Evolutionary conservation across 2,888 invertebrate species (phyloP), one percentile per base, ranked within the genome.

Genomic region (Polyploca ridens): DNA sequence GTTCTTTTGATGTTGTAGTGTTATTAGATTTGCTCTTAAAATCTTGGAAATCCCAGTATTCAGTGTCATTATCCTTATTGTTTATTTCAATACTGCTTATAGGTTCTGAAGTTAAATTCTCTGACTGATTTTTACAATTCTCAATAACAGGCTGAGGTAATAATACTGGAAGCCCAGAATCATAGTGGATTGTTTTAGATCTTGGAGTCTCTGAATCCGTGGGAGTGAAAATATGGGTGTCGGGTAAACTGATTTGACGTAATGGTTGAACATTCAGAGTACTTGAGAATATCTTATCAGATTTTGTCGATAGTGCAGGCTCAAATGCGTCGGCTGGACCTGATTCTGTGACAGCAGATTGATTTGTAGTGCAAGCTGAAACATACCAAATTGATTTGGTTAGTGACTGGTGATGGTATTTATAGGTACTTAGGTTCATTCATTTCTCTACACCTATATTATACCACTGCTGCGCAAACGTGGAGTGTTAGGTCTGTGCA

Each of bases 191-290:
- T 27, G 94, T 94, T 83, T 93, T 94, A 41, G 94, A 94, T 69
- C 93, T 87, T 41, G 94, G 94, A 64, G 90, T 93, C 82, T 94
- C 93, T 0, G 94, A 94, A 77, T 94, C 93, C 38, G 93, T 93
- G 5, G 94, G 94, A 64, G 94, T 94, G 73, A 93, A 94, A 64
- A 94, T 94, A 76, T 94, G 94, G 33, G 94, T 94, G 68, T 94
- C 94, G 11, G 94, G 94, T 67, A 94, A 82, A 73, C 83, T 94
- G 63, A 94, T 94, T 79, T 94, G 94, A 62, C 94, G 76, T 66
- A 93, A 73, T 57, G 92, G 92, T 75, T 94, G 94, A 38, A 93
- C 86, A 74, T 83, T 87, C 63, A 94, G 75, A 58, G 91, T 86
- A 66, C 81, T 89, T 33, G 94, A 90, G 74, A 87, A 93, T 72